phyloP scores from a whole-genome alignment of 2,797 vertebrate genomes.

The Pangasius larnaudii region DNA sequence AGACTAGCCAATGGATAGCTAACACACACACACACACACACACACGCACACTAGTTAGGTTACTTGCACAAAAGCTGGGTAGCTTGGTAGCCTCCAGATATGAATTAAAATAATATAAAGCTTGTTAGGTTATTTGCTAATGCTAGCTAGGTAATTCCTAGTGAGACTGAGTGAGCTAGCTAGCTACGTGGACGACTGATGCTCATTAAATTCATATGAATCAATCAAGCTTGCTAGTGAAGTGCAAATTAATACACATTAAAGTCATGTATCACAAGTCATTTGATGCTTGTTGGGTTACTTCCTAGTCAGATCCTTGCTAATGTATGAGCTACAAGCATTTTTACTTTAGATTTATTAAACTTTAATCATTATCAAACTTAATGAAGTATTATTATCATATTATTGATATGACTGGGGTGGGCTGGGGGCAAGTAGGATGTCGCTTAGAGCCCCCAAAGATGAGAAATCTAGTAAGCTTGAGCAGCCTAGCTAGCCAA shows the following conservation, averaged over 20 bases:
- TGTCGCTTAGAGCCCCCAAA: neutral
- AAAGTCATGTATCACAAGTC: no score
- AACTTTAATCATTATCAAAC: neutral
- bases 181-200: neutral
- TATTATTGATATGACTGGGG: neutral
- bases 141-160: neutral
- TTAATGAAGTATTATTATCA: neutral
- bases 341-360: neutral
- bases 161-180: neutral
- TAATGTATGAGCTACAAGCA: neutral
- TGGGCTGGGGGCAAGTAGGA: neutral
- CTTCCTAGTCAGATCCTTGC: neutral
- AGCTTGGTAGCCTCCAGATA: neutral
- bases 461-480: neutral
- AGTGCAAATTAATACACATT: neutral
- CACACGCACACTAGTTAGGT: neutral
- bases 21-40: conserved; percentile 10
- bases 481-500: neutral
- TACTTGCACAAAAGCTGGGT: neutral
- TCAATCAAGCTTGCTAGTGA: neutral
- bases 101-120: neutral
- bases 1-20: neutral
- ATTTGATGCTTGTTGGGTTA: neutral
- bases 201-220: neutral
- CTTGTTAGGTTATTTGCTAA: neutral